Conservation (phyloP, 2,113 vertebrate species). For the Malurus alboscapulatus region DNA sequence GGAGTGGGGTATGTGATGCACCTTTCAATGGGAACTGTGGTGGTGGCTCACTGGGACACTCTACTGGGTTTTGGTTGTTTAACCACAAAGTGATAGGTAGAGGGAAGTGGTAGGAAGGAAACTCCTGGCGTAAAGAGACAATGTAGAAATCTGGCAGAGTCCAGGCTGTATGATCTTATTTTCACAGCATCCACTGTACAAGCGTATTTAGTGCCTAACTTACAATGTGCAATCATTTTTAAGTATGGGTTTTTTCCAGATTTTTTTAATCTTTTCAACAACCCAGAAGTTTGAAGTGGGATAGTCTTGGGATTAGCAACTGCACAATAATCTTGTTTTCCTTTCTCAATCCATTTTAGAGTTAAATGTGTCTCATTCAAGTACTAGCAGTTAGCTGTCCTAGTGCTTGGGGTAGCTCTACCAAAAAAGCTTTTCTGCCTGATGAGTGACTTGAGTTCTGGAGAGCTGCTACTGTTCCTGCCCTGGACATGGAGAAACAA, state of each 20-base stretch:
- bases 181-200: neutral
- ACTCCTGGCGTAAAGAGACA: neutral
- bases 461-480: neutral
- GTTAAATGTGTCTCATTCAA: neutral
- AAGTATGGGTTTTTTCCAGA: neutral
- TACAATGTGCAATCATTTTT: neutral
- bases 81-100: neutral
- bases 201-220: neutral
- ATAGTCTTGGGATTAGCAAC: neutral
- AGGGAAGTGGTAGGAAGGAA: neutral
- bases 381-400: neutral
- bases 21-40: neutral
- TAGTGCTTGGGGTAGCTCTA: neutral
- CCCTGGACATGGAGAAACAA: neutral
- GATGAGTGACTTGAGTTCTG: neutral
- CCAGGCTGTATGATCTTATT: neutral
- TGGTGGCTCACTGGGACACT: accelerated
- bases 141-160: neutral
- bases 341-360: neutral
- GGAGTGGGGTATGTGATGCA: too few relatives aligned
- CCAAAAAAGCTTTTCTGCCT: neutral
- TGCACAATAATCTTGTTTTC: neutral
- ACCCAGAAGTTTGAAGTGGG: neutral
- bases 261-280: neutral
- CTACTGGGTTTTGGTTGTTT: neutral